Percentiles rank a stretch among this genome's conserved stretches.
phyloP scores from a whole-genome alignment of 2,888 invertebrate genomes.

The Drosophila tripunctata region DNA sequence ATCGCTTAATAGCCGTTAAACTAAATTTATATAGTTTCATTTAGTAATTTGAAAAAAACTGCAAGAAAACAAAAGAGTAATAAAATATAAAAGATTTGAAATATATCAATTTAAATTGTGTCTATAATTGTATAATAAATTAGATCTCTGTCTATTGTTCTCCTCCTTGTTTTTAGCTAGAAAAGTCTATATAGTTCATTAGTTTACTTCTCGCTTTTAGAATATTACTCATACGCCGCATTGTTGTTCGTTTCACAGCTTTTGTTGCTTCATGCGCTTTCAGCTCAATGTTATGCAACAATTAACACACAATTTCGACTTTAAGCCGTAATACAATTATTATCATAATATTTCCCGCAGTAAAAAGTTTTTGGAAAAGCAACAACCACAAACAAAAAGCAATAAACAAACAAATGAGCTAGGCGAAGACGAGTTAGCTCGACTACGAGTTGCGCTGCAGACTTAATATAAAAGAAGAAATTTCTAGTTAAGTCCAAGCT shows the following conservation, averaged over 20 bases:
- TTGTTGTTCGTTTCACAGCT: background rate
- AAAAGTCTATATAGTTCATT: too few species aligned
- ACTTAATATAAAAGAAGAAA: too few species aligned
- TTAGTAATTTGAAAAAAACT: slow-evolving; percentile 1
- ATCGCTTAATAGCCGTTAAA: slow-evolving; percentile 4
- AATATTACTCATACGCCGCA: slow-evolving; percentile 63
- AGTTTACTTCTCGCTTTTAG: slow-evolving; percentile 36
- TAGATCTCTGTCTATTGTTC: too few species aligned
- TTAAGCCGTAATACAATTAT: slow-evolving; percentile 47
- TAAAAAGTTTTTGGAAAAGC: slow-evolving; percentile 45
- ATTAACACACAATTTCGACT: slow-evolving; percentile 33
- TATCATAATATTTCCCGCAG: slow-evolving; percentile 35
- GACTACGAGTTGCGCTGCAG: too few species aligned
- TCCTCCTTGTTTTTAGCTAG: too few species aligned
- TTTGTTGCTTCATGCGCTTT: background rate
- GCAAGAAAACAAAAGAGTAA: background rate
- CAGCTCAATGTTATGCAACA: slow-evolving; percentile 55
- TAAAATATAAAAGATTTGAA: background rate
- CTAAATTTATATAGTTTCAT: too few species aligned
- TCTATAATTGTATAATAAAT: too few species aligned
- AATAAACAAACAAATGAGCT: slow-evolving; percentile 43
- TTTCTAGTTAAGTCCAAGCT: too few species aligned
- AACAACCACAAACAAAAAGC: slow-evolving; percentile 18
- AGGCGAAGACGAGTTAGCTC: too few species aligned
- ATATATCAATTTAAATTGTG: background rate